A percentile compares a stretch with the other conserved stretches of the same genome.
Conservation (phyloP, 2,888 invertebrate species). For the Ormyrus labotus region DNA sequence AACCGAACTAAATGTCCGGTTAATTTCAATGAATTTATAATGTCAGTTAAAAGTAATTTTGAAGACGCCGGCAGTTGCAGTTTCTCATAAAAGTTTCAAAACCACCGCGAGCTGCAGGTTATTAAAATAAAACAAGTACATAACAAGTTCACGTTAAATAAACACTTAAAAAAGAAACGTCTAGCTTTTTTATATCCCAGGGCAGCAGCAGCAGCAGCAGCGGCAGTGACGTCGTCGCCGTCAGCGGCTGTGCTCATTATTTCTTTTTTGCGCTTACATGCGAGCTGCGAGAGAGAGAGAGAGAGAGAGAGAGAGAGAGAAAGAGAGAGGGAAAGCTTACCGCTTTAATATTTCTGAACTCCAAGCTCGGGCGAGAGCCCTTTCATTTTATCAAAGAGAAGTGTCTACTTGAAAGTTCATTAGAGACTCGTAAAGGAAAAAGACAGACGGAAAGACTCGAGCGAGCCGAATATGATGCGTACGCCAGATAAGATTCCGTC, state of each 20-base stretch:
- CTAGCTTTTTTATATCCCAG: conserved; percentile 20
- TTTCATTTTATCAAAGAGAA: conserved; percentile 48
- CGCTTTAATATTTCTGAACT: conserved; percentile 46
- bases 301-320: no score
- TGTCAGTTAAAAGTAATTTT: no score
- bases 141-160: not conserved
- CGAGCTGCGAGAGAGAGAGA: not conserved
- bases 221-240: no score
- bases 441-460: not conserved
- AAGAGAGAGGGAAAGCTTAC: no score
- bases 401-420: conserved; percentile 56
- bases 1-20: no score
- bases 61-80: no score
- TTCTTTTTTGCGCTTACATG: conserved; percentile 5
- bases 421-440: conserved; percentile 48
- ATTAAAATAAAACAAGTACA: no score
- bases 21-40: no score
- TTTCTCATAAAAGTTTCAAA: no score
- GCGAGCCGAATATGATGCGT: conserved; percentile 40
- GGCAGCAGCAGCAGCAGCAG: no score
- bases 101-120: no score
- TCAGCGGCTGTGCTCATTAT: not conserved
- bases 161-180: not conserved
- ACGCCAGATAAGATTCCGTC: conserved; percentile 43
- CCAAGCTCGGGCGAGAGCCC: conserved; percentile 1